These are phyloP conservation scores for Sandelia bainsii DNA, from an alignment of 2,797 vertebrate species.

Conservation along the genomic window DNA sequence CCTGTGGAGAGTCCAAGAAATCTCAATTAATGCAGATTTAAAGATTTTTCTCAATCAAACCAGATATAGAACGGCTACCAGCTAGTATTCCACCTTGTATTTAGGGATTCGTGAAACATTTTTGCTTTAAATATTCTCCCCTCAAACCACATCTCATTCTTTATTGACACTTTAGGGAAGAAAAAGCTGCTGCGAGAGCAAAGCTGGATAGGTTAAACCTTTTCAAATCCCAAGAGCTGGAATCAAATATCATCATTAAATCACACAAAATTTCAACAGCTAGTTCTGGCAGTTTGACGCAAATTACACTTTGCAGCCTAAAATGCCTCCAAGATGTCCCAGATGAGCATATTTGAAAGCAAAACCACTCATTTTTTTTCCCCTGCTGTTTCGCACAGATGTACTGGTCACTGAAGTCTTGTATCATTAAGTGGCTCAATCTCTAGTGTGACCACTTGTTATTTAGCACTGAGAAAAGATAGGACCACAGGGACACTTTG, in stretches of 20 bases:
- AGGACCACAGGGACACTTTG: background rate
- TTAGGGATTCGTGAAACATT: background rate
- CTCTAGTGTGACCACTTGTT: conserved; percentile 14
- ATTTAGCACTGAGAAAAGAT: conserved; percentile 14
- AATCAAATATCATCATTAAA: conserved; percentile 29
- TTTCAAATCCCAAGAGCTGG: conserved; percentile 9
- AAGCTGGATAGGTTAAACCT: conserved; percentile 13
- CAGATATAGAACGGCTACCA: background rate
- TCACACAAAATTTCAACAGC: conserved; percentile 2
- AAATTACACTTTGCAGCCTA: conserved; percentile 19
- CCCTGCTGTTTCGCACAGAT: background rate
- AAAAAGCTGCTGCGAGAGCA: conserved; percentile 19
- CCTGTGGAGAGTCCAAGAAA: background rate
- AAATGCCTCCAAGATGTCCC: conserved; percentile 16
- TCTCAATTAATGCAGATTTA: conserved; percentile 17
- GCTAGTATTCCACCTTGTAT: conserved; percentile 14
- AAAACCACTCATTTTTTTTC: conserved; percentile 18
- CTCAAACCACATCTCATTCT: conserved; percentile 13
- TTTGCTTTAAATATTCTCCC: conserved; percentile 7
- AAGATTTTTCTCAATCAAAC: conserved; percentile 15
- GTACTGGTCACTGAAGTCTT: conserved; percentile 4
- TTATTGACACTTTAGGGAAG: conserved; percentile 15
- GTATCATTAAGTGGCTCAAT: conserved; percentile 1
- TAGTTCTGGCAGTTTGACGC: conserved; percentile 24
- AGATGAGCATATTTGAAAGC: background rate